A percentile compares a stretch with the other conserved stretches of the same genome.
Evolutionary conservation across 2,113 vertebrate species (phyloP).

Genomic region (Epinephelus lanceolatus): DNA sequence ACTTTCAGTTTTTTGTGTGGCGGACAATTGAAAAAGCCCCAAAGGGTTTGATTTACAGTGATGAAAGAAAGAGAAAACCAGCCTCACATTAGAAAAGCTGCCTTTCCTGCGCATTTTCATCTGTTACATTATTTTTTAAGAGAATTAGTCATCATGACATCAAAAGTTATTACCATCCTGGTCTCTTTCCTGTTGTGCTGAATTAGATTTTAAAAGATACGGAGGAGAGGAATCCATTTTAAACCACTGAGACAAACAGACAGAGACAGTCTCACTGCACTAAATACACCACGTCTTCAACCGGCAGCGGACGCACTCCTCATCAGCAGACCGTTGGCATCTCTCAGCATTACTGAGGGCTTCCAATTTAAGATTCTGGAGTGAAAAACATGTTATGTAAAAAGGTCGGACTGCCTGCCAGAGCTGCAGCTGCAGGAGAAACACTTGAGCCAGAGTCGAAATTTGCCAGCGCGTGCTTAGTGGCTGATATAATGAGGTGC

Average conservation of each 20-base stretch:
- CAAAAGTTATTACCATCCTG: background rate
- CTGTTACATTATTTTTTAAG: background rate
- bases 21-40: background rate
- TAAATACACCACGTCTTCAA: background rate
- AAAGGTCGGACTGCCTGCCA: conserved; percentile 25
- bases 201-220: background rate
- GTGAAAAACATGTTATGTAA: conserved; percentile 47
- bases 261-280: background rate
- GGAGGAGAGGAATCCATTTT: conserved; percentile 1
- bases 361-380: conserved; percentile 10
- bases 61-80: background rate
- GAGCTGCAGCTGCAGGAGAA: conserved; percentile 49
- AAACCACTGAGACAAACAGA: background rate
- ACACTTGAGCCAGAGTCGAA: conserved; percentile 1
- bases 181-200: background rate
- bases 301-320: background rate
- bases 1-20: background rate
- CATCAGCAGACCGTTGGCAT: background rate
- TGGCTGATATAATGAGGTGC: background rate
- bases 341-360: background rate
- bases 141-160: background rate
- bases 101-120: too few species aligned
- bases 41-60: background rate
- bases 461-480: background rate
- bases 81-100: background rate